Conservation (phyloP, 64 coral and sea anemone genomes). For the Montipora foliosa region DNA sequence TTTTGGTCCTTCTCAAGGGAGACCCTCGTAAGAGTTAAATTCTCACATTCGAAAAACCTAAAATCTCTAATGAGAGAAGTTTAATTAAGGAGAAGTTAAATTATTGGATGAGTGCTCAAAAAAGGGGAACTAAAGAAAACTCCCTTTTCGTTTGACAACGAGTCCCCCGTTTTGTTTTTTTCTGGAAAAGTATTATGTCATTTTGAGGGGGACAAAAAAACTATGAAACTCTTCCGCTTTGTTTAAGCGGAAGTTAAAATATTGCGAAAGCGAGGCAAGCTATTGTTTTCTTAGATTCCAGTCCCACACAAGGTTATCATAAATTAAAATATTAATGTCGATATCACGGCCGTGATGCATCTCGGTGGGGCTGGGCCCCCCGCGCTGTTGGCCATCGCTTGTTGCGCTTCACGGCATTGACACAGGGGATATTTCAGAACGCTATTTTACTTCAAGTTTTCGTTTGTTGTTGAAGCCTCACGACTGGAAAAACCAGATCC, state of each 20-base stretch:
- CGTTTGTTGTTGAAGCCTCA: constrained; percentile 87
- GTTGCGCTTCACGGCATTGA: constrained; percentile 99
- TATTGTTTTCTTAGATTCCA: constrained; percentile 85
- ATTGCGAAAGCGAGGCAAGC: constrained; percentile 60
- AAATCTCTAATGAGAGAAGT: too few species aligned
- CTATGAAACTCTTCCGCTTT: constrained; percentile 38
- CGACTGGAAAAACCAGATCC: constrained; percentile 65
- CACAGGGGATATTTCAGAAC: constrained; percentile 98
- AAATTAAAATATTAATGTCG: constrained; percentile 93
- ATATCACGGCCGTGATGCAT: constrained; percentile 86
- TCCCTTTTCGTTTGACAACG: neutral
- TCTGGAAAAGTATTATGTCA: neutral
- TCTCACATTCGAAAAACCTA: too few species aligned
- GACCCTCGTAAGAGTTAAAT: too few species aligned
- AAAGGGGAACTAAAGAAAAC: neutral
- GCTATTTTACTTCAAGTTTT: constrained; percentile 97
- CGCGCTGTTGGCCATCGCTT: constrained; percentile 81
- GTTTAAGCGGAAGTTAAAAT: neutral
- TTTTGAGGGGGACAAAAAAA: neutral
- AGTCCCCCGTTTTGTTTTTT: neutral
- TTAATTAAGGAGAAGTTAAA: too few species aligned
- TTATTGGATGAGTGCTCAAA: too few species aligned
- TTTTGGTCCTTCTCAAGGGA: too few species aligned
- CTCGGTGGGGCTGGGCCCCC: constrained; percentile 98
- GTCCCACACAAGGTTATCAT: constrained; percentile 61